Evolutionary conservation across 2,888 invertebrate species (phyloP).

Genomic region (Cephus runcator): DNA sequence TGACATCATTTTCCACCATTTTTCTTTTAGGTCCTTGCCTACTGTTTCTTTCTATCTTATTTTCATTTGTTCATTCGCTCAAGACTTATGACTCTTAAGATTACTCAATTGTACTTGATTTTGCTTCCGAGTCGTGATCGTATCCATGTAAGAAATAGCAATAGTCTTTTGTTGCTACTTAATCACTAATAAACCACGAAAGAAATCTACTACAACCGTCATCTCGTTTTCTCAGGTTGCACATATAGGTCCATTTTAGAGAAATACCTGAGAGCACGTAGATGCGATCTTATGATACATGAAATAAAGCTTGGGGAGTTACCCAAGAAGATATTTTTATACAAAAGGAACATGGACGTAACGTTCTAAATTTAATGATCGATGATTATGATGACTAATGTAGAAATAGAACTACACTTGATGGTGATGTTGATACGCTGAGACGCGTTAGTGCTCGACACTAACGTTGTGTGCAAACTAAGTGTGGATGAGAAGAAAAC

Average conservation of each 20-base stretch:
- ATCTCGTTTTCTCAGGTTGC: background rate
- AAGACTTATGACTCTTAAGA: background rate
- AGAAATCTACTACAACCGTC: background rate
- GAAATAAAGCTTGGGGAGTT: constrained; percentile 31
- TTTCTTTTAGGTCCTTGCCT: background rate
- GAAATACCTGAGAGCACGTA: background rate
- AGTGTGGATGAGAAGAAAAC: background rate
- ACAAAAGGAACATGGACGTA: constrained; percentile 51
- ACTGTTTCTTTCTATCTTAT: background rate
- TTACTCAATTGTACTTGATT: background rate
- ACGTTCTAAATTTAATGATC: constrained; percentile 11
- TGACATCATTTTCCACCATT: no score
- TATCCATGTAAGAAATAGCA: background rate
- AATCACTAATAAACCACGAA: background rate
- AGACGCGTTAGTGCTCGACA: background rate
- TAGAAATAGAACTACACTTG: background rate
- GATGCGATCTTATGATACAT: constrained; percentile 6
- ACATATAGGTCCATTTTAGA: background rate
- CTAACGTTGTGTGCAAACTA: background rate
- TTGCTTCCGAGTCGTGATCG: background rate
- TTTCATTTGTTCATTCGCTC: background rate
- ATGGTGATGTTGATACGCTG: background rate
- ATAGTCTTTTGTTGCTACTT: background rate
- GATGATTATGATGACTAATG: background rate
- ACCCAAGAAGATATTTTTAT: constrained; percentile 44